phyloP scores from a whole-genome alignment of 2,113 vertebrate genomes.

The Rhinolophus ferrumequinum region DNA sequence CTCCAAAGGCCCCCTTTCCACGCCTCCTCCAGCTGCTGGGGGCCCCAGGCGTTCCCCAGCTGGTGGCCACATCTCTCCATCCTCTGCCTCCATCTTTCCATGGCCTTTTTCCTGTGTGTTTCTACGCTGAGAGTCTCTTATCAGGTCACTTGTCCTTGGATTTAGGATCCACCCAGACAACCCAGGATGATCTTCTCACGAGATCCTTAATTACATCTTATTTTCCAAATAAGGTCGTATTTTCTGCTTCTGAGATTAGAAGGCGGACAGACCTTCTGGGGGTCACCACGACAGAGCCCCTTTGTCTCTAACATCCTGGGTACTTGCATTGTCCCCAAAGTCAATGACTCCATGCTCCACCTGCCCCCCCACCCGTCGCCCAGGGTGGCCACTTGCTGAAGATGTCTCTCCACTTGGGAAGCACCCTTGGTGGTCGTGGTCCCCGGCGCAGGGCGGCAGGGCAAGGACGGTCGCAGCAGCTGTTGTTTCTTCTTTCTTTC shows the following conservation, averaged over 20 bases:
- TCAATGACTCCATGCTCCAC: not conserved
- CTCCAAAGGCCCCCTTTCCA: too few relatives aligned
- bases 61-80: not conserved
- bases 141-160: not conserved
- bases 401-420: too few relatives aligned
- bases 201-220: not conserved
- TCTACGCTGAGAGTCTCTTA: not conserved
- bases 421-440: not conserved
- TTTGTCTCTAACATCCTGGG: not conserved
- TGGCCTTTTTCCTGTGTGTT: not conserved
- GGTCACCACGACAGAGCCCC: rapidly evolving
- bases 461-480: too few relatives aligned
- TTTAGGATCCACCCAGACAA: not conserved
- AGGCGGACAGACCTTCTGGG: rapidly evolving
- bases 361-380: too few relatives aligned
- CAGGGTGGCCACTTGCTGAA: not conserved
- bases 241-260: too few relatives aligned
- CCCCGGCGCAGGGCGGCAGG: not conserved
- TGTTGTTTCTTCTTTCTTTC: too few relatives aligned
- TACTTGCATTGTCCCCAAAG: not conserved
- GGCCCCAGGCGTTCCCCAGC: not conserved
- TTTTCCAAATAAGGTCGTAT: not conserved
- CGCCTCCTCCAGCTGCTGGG: rapidly evolving
- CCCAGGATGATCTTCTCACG: not conserved
- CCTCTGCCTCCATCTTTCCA: rapidly evolving